Base-by-base conservation (phyloP, 2,113 vertebrate species). In the Prolemur simus region DNA sequence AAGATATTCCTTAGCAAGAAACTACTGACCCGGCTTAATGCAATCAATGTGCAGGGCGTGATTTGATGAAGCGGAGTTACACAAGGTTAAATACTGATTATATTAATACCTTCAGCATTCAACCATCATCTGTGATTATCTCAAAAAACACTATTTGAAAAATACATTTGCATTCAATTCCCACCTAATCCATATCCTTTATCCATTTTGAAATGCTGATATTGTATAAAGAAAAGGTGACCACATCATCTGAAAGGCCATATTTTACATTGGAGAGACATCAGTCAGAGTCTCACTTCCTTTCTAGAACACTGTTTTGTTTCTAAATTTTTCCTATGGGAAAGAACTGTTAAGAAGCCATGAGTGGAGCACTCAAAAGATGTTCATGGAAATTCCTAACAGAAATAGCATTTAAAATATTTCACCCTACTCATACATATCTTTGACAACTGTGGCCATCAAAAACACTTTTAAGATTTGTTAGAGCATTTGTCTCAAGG, bases 141-240 rank as follows among this genome's bases (percentile, higher is more conserved):
- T 94, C 52, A 60, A 92, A 54, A 58, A 94, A 60, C 82, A 80
- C 45, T 68, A 91, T 95, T 91, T 86, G 74, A 69, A 86, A 97
- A 97, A 97, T 63, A 96, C 73, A 97, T 96, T 96, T 97, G 85
- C 90, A 97, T 96, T 90, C 96, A 91, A 81, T 97, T 96, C 71
- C 47, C 77, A 52, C 45, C 49, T 60, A 96, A 89, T 96, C 94
- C 86, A 95, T 80, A 97, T 66, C 49, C 54, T 92, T 91, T 95
- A 78, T 58, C 71, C 69, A 69, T 96, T 97, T 94, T 84, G 69
- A 96, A 97, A 96, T 92, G 81, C 92, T 97, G 89, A 93, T 78
- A 96, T 37, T 93, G n/a, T 71, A 90, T 25, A 92, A 94, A 82
- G 81, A 94, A 97, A 96, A 97, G 82, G 78, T 96, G 95, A 94